Conservation (phyloP, 30 jellyfish, hydroid and myxozoan species). For the Turritopsis rubra region DNA sequence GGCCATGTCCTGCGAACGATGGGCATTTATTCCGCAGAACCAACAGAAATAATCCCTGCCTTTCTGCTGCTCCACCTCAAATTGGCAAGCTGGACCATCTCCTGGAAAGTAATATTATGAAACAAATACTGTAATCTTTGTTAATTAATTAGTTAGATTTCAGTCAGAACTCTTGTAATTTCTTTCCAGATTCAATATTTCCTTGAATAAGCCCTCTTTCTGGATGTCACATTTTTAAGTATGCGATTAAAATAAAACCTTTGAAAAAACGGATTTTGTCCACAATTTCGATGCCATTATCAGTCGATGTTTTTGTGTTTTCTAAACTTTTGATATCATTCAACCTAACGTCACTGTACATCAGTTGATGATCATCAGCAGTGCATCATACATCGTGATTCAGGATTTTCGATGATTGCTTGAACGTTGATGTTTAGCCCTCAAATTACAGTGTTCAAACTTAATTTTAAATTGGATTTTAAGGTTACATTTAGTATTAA, state of each 20-base stretch:
- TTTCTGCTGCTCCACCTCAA: slow-evolving; percentile 30
- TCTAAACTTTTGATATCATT: neutral
- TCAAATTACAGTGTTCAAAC: no score
- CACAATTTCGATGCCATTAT: neutral
- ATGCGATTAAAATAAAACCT: no score
- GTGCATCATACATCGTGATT: slow-evolving; percentile 19
- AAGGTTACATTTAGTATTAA: no score
- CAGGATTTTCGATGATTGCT: slow-evolving; percentile 28
- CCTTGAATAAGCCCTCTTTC: no score
- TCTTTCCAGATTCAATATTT: no score
- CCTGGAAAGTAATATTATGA: slow-evolving; percentile 9
- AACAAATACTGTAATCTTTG: neutral
- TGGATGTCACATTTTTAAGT: no score
- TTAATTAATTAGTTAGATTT: neutral
- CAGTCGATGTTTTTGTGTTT: neutral
- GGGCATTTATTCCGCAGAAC: slow-evolving; percentile 15
- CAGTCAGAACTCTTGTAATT: no score
- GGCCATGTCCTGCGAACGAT: slow-evolving; percentile 7
- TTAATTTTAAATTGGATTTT: no score
- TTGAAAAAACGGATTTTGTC: neutral
- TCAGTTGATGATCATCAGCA: slow-evolving; percentile 17
- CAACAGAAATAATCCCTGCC: slow-evolving; percentile 29
- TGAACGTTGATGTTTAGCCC: slow-evolving; percentile 17
- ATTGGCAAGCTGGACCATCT: slow-evolving; percentile 37
- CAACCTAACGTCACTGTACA: slow-evolving; percentile 10